phyloP scores from a whole-genome alignment of 2,113 vertebrate species.

The Pomatorhinus ruficollis region DNA sequence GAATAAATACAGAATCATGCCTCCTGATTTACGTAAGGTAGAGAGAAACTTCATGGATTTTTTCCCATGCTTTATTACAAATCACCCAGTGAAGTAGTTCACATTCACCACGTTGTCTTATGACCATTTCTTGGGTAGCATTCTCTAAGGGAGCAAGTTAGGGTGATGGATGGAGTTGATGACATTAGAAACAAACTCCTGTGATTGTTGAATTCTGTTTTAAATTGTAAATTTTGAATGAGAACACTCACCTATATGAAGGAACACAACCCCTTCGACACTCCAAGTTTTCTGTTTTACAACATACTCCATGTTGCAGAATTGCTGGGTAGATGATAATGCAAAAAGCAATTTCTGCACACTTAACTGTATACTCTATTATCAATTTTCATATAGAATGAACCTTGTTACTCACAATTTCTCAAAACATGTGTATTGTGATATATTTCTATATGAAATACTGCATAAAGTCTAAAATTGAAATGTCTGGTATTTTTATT shows the following conservation, averaged over 20 bases:
- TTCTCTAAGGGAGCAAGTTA: background rate
- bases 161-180: background rate
- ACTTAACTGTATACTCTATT: background rate
- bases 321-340: background rate
- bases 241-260: background rate
- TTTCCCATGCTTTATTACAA: background rate
- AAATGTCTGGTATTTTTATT: background rate
- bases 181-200: background rate
- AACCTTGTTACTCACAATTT: background rate
- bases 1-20: background rate
- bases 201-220: background rate
- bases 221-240: background rate
- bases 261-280: background rate
- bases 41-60: background rate
- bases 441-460: background rate
- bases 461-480: background rate
- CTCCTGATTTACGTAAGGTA: accelerated
- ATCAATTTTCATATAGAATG: background rate
- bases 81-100: background rate
- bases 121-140: background rate
- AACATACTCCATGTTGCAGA: background rate
- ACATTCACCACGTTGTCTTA: background rate
- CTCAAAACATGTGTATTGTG: background rate
- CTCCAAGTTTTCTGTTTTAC: background rate
- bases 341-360: background rate